phyloP scores from a whole-genome alignment of 1,140 invertebrate genomes.

The Lucilia cuprina region DNA sequence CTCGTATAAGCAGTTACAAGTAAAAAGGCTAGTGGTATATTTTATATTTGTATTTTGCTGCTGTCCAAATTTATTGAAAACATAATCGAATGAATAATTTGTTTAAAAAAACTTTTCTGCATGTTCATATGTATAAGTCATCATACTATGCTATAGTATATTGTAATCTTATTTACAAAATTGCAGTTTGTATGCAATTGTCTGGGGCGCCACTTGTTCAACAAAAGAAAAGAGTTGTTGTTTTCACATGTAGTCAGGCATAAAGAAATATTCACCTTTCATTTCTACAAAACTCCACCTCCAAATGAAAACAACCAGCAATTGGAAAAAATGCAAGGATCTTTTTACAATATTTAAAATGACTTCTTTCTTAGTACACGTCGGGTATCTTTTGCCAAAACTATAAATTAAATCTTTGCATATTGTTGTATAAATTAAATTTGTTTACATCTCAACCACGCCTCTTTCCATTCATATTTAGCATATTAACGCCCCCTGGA shows the following conservation, averaged over 20 bases:
- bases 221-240: not conserved
- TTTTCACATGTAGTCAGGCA: not conserved
- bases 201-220: not conserved
- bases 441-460: slow-evolving; percentile 54
- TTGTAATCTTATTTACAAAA: not conserved
- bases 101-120: not conserved
- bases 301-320: not conserved
- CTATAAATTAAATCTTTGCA: slow-evolving; percentile 60
- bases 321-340: too few relatives aligned
- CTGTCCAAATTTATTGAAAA: not conserved
- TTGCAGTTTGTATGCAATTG: not conserved
- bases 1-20: too few relatives aligned
- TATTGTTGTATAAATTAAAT: slow-evolving; percentile 62
- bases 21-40: too few relatives aligned
- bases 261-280: not conserved
- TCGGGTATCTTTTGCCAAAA: not conserved
- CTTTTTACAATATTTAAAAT: too few relatives aligned
- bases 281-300: not conserved
- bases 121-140: too few relatives aligned
- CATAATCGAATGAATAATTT: not conserved
- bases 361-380: not conserved
- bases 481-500: slow-evolving; percentile 54
- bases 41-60: too few relatives aligned
- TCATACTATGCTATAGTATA: too few relatives aligned
- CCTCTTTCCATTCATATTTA: slow-evolving; percentile 60